Base-by-base conservation (phyloP, 2,888 invertebrate genomes). In the Branchipolynoe longqiensis region DNA sequence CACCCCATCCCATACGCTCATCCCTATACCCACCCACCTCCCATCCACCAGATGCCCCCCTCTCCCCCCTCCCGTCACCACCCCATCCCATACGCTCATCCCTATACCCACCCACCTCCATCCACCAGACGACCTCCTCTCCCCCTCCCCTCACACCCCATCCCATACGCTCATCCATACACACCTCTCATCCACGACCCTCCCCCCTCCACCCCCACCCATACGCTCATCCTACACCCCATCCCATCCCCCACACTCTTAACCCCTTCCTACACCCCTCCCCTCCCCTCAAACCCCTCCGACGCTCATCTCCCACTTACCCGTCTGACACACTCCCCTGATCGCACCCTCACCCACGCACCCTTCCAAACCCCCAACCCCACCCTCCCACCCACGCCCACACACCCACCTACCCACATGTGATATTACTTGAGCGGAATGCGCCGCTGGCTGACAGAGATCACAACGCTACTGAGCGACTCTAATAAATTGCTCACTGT, bases 401-500 rank as follows among this genome's bases (percentile, higher is more conserved):
- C 56, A 1, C 3, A 56, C 18, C 56, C 56, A 22, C 31, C 18
- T 28, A 25, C 64, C 31, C 64, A 33, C 73, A 40, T 33, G 78
- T 48, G 41, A 41, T 78, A 78, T 78, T 54, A 31, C 78, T 41
- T n/a, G 36, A 36, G 14, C 54, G 48, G 78, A 74, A 40, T 48
- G 78, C 28, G 48, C 41, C 25, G 22, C 12, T 48, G 28, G 78
- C 78, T 18, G 78, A 78, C 78, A 78, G 78, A 78, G 54, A 78
- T 78, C 41, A 41, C 78, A 41, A 40, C 74, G 28, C 54, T 78
- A 31, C 28, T 18, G 78, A 78, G 54, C 78, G n/a, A 48, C 78
- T 78, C 78, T 78, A 25, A 78, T 78, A 78, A 78, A 78, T 78
- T 78, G 78, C 48, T 78, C 78, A 14, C 22, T 69, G 38, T 78